Conservation (phyloP, 2,797 vertebrate species). For the Spheniscus humboldti region DNA sequence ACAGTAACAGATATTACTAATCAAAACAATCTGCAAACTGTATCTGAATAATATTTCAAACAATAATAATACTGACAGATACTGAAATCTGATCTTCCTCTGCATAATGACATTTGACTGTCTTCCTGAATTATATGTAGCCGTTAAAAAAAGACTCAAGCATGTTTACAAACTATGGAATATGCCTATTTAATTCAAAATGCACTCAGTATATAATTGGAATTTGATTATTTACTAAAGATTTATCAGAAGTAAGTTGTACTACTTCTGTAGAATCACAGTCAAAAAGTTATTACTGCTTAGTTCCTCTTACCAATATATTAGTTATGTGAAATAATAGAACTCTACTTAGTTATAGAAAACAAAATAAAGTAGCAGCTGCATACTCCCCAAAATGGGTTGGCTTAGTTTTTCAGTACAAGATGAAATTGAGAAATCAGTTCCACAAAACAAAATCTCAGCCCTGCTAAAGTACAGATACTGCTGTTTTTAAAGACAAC, state of each 20-base stretch:
- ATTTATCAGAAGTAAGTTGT: background rate
- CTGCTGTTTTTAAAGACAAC: background rate
- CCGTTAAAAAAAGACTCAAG: background rate
- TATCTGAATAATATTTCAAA: slow-evolving; percentile 9
- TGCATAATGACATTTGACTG: background rate
- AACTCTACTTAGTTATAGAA: background rate
- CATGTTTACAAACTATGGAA: background rate
- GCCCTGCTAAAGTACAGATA: background rate
- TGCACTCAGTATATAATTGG: background rate
- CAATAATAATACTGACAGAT: background rate
- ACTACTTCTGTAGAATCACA: background rate
- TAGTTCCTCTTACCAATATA: background rate
- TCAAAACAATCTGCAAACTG: background rate
- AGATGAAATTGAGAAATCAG: background rate
- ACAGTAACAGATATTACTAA: background rate
- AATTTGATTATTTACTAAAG: background rate
- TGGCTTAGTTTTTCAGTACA: background rate
- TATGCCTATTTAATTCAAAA: background rate
- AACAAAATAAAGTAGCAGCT: background rate
- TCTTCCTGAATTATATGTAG: background rate
- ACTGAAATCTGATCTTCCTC: background rate
- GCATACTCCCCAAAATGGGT: background rate
- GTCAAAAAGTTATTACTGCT: background rate
- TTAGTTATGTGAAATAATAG: background rate
- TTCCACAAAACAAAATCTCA: background rate